Conservation (phyloP, 1,140 invertebrate genomes). For the Diorhabda elongata region DNA sequence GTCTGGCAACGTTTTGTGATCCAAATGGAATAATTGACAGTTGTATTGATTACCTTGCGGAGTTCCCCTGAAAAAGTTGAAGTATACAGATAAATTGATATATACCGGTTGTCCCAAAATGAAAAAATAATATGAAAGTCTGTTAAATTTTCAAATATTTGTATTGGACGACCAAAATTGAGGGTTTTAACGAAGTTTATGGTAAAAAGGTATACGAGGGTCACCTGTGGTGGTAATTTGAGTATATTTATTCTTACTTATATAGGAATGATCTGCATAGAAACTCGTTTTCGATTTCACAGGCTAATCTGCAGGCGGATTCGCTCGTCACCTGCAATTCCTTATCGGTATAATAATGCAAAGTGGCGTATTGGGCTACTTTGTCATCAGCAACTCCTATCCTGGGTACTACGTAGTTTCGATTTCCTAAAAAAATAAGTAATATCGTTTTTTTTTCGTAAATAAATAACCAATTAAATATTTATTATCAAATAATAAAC, state of each 20-base stretch:
- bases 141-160: too few relatives aligned
- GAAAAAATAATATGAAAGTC: too few relatives aligned
- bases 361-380: slow-evolving; percentile 82
- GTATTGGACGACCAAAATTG: too few relatives aligned
- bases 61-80: slow-evolving; percentile 54
- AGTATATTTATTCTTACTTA: slow-evolving; percentile 16
- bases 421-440: slow-evolving; percentile 50
- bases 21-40: slow-evolving; percentile 87
- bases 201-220: too few relatives aligned
- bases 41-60: slow-evolving; percentile 75
- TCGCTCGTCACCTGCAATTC: slow-evolving; percentile 82
- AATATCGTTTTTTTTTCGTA: not conserved
- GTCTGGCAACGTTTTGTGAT: slow-evolving; percentile 86
- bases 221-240: too few relatives aligned
- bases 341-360: slow-evolving; percentile 92
- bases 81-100: too few relatives aligned
- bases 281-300: slow-evolving; percentile 90
- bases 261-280: slow-evolving; percentile 87
- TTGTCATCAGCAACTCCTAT: slow-evolving; percentile 86
- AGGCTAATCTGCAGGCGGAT: slow-evolving; percentile 79
- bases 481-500: too few relatives aligned
- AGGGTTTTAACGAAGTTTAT: too few relatives aligned
- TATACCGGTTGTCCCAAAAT: too few relatives aligned
- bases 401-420: slow-evolving; percentile 72
- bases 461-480: too few relatives aligned